Percentiles rank a stretch among this genome's conserved stretches.
These are phyloP conservation scores for Notothenia rossii DNA, from an alignment of 2,113 vertebrate species.

Conservation along the genomic window DNA sequence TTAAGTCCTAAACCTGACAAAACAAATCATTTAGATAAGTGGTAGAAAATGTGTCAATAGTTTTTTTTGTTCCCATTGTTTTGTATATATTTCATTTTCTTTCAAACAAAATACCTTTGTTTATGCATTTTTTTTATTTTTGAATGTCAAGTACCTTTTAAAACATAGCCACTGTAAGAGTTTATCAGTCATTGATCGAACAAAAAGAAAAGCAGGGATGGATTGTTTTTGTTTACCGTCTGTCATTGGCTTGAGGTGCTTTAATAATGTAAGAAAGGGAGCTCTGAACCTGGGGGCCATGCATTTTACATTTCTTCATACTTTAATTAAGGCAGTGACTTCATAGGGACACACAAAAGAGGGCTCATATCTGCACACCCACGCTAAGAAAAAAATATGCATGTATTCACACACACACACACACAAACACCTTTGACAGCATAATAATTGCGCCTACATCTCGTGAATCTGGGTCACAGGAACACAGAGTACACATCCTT, in stretches of 20 bases:
- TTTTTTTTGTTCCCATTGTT: too few relatives aligned
- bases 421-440: slow-evolving; percentile 53
- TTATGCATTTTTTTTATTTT: background rate
- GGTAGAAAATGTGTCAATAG: too few relatives aligned
- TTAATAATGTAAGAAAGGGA: slow-evolving; percentile 63
- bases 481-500: slow-evolving; percentile 47
- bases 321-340: slow-evolving; percentile 68
- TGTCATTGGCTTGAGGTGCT: slow-evolving; percentile 44
- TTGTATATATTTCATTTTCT: too few relatives aligned
- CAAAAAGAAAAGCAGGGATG: background rate
- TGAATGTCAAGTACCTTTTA: slow-evolving; percentile 7
- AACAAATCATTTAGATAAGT: too few relatives aligned
- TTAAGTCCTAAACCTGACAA: too few relatives aligned
- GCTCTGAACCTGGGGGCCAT: slow-evolving; percentile 38
- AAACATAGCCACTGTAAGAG: background rate
- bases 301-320: slow-evolving; percentile 53
- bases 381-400: slow-evolving; percentile 4
- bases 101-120: too few relatives aligned
- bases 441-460: slow-evolving; percentile 63
- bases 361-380: slow-evolving; percentile 50
- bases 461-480: slow-evolving; percentile 72
- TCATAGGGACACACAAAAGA: slow-evolving; percentile 48
- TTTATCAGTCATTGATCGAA: background rate
- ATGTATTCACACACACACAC: background rate
- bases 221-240: slow-evolving; percentile 52